Base-by-base conservation (phyloP, 2,113 vertebrate genomes). In the Rhynchomys soricoides region DNA sequence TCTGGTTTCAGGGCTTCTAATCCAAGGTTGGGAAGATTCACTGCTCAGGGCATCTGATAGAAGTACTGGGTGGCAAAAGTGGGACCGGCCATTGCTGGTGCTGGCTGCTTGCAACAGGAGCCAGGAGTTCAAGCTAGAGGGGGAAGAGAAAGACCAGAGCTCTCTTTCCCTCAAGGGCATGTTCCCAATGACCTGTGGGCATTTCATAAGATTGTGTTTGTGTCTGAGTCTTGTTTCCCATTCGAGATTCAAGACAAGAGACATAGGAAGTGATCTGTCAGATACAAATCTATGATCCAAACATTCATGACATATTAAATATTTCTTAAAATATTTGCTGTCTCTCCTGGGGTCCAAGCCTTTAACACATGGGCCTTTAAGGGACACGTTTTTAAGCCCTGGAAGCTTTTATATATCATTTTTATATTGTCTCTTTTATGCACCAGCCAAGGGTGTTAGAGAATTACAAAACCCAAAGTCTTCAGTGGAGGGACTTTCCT, bases 401-500 rank as follows among this genome's bases (percentile, higher is more conserved):
- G 55, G 57, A 4, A 94, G 43, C 70, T 43, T 90, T 22, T 94
- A 73, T 86, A 70, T 93, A 71, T 88, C 75, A 24, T 87, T 87
- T 71, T 83, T 66, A 37, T 85, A 64, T 88, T 70, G 26, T 62
- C 75, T 91, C 59, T 91, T 48, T 96, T 91, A 88, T 74, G 52
- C 34, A 48, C 57, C 40, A 86, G 73, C 34, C 29, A 34, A n/a
- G 37, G 13, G 90, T 94, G n/a, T 78, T 92, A 71, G 77, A 92
- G 70, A 86, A 45, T 73, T 75, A 73, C 77, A 64, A 95, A 97
- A 87, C n/a, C 26, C 78, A 50, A 95, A 95, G 89, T 34, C 89
- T 89, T 89, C 26, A 79, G 22, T 34, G 83, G 37, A 97, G 90
- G 68, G 48, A 48, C 16, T 95, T 94, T 83, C 40, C 77, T 92